phyloP scores from a whole-genome alignment of 2,797 vertebrate genomes.

The Schizopygopsis pylzovi region DNA sequence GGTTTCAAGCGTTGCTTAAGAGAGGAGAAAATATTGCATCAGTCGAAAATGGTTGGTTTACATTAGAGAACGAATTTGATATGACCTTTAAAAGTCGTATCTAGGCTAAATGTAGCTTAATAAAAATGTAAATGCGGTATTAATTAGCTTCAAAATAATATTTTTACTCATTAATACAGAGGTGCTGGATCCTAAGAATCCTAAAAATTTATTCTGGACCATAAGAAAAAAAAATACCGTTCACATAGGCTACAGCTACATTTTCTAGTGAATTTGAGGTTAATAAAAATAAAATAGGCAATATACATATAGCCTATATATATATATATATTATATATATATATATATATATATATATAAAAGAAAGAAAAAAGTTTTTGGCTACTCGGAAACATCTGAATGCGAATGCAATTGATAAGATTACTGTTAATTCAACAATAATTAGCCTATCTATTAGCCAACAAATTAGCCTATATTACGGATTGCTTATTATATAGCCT shows the following conservation, averaged over 20 bases:
- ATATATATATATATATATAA: no score
- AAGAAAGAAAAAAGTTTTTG: not conserved
- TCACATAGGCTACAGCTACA: not conserved
- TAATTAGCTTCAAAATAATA: not conserved
- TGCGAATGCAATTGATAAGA: not conserved
- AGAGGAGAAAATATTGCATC: not conserved
- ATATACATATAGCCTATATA: not conserved
- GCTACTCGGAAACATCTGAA: not conserved
- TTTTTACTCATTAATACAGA: not conserved
- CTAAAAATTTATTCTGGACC: no score
- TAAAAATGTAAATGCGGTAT: not conserved
- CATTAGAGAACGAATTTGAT: not conserved
- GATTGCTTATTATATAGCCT: not conserved
- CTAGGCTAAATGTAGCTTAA: not conserved
- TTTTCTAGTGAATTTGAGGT: not conserved
- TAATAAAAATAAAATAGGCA: no score
- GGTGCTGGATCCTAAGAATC: not conserved
- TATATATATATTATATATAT: not conserved
- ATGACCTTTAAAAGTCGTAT: not conserved
- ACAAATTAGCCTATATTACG: not conserved
- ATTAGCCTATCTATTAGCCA: not conserved
- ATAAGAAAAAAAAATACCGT: not conserved
- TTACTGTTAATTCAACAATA: not conserved
- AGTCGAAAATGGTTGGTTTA: not conserved
- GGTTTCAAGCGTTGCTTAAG: not conserved